Evolutionary conservation across 2,797 vertebrate genomes (phyloP).

Genomic region (Uromys caudimaculatus): DNA sequence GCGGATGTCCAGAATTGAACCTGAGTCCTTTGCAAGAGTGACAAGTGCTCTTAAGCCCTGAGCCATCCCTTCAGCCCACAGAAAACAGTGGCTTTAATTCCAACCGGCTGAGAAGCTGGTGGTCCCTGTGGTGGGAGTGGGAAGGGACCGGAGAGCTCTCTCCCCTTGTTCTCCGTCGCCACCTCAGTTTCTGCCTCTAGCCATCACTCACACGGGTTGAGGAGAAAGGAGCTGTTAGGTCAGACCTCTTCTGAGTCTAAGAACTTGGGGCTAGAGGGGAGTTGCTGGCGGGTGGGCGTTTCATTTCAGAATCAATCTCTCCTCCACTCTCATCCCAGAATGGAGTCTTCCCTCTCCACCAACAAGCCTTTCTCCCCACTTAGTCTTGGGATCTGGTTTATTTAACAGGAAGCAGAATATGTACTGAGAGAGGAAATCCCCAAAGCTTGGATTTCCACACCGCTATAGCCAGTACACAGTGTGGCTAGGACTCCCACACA

Average conservation of each 20-base stretch:
- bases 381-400: neutral
- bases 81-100: neutral
- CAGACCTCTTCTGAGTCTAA: neutral
- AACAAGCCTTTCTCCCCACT: neutral
- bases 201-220: neutral
- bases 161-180: neutral
- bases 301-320: neutral
- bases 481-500: neutral
- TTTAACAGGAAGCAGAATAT: neutral
- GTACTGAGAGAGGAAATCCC: neutral
- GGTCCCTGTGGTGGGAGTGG: fast-evolving
- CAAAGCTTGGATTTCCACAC: neutral
- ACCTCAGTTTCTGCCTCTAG: neutral
- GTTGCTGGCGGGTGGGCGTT: neutral
- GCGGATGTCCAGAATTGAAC: neutral
- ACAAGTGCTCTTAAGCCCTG: neutral
- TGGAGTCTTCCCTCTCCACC: neutral
- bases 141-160: neutral
- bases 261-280: neutral
- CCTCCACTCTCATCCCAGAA: neutral
- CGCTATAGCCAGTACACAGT: fast-evolving
- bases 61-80: neutral
- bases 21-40: neutral
- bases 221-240: neutral
- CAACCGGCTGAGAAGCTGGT: neutral